Percentiles rank a stretch among this genome's conserved stretches.
Conservation (phyloP, 2,888 invertebrate genomes). For the Pelosia muscerda region DNA sequence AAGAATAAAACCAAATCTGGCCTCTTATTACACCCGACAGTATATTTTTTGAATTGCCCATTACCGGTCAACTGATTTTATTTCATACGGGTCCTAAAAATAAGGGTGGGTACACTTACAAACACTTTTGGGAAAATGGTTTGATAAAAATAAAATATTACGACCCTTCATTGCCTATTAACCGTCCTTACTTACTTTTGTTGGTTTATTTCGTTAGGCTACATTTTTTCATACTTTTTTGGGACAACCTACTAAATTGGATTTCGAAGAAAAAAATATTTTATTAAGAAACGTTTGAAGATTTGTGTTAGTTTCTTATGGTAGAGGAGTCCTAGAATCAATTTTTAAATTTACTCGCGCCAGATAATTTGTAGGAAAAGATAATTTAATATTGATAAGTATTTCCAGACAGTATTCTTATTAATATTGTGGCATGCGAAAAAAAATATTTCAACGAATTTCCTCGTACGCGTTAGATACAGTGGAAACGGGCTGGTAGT, state of each 20-base stretch:
- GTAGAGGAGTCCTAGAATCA: no score
- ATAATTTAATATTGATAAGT: no score
- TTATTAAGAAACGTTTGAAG: background rate
- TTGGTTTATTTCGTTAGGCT: conserved; percentile 8
- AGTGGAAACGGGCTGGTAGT: no score
- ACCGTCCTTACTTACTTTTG: conserved; percentile 16
- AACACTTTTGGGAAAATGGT: conserved; percentile 14
- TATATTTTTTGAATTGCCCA: background rate
- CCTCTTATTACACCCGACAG: background rate
- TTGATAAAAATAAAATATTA: conserved; percentile 11
- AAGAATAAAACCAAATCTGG: background rate
- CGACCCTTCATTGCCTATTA: conserved; percentile 15
- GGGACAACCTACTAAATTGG: background rate
- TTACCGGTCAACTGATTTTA: conserved; percentile 5
- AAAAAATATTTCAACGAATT: no score
- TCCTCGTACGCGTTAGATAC: no score
- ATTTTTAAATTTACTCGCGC: no score
- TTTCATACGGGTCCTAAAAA: conserved; percentile 4
- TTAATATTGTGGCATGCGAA: no score
- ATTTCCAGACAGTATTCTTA: no score
- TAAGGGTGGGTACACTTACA: background rate
- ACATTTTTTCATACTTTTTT: no score
- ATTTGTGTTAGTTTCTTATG: background rate
- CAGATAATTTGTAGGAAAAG: no score
- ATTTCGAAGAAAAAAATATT: background rate